Evolutionary conservation across 2,797 vertebrate genomes (phyloP).

Genomic region (Argya squamiceps): DNA sequence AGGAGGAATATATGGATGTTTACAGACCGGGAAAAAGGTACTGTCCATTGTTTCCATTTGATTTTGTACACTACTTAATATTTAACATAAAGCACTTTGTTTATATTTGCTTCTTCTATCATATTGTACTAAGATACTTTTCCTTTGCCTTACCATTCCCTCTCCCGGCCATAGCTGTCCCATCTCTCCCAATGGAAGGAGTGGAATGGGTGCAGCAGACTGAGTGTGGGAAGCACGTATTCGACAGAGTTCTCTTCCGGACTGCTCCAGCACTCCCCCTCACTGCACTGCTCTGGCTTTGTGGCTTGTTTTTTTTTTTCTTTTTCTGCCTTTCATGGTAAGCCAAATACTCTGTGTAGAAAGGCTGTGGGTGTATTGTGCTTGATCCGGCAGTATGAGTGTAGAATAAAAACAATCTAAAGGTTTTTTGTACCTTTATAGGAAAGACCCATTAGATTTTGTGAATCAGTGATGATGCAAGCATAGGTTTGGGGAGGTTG

Average conservation of each 20-base stretch:
- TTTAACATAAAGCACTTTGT: not conserved
- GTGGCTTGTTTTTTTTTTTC: not conserved
- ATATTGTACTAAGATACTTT: not conserved
- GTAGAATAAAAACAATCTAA: not conserved
- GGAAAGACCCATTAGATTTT: not conserved
- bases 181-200: not conserved
- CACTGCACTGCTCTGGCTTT: slow-evolving; percentile 16
- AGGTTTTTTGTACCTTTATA: not conserved
- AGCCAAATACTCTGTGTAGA: slow-evolving; percentile 37
- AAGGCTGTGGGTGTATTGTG: slow-evolving; percentile 35
- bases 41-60: not conserved
- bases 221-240: slow-evolving; percentile 46
- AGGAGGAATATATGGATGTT: not conserved
- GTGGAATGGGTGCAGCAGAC: slow-evolving; percentile 45
- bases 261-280: slow-evolving; percentile 41
- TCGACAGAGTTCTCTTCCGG: slow-evolving; percentile 23
- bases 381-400: not conserved
- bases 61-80: not conserved
- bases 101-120: not conserved
- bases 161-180: not conserved
- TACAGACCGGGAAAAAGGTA: not conserved
- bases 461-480: not conserved
- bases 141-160: not conserved
- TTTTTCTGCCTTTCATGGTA: slow-evolving; percentile 29
- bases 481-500: not conserved